These are phyloP conservation scores for Galagoides demidoff DNA, from an alignment of 2,797 vertebrate species.

Conservation along the genomic window DNA sequence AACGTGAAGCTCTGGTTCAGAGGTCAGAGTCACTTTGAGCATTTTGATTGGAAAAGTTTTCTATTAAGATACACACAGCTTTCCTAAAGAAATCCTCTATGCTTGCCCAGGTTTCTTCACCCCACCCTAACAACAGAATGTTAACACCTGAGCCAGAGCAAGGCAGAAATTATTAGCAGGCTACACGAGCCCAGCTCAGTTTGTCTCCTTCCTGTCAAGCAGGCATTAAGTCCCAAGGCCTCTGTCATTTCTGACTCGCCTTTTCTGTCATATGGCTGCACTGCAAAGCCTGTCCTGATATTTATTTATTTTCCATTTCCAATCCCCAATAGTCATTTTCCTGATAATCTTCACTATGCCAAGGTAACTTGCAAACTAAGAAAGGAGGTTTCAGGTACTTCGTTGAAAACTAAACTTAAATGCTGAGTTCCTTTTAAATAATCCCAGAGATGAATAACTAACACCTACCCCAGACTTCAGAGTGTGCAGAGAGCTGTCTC, in stretches of 20 bases:
- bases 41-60: conserved; percentile 17
- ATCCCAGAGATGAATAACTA: not conserved
- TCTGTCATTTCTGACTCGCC: not conserved
- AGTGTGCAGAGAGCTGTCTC: not conserved
- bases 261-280: not conserved
- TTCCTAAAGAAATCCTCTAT: not conserved
- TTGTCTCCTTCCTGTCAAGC: not conserved
- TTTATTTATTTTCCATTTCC: not conserved
- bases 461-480: not conserved
- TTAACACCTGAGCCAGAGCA: not conserved
- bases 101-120: not conserved
- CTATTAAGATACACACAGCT: not conserved
- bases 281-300: not conserved
- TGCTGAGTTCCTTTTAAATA: not conserved
- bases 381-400: not conserved
- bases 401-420: not conserved
- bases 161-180: not conserved
- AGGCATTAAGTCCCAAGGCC: not conserved
- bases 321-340: not conserved
- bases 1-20: not conserved
- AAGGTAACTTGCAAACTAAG: not conserved
- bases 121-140: not conserved
- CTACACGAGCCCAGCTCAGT: not conserved
- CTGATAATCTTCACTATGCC: not conserved
- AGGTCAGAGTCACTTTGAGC: not conserved